Evolutionary conservation across 2,888 invertebrate genomes (phyloP), one percentile per base, ranked within the genome.

Genomic region (Lepetodrilus schrolli): DNA sequence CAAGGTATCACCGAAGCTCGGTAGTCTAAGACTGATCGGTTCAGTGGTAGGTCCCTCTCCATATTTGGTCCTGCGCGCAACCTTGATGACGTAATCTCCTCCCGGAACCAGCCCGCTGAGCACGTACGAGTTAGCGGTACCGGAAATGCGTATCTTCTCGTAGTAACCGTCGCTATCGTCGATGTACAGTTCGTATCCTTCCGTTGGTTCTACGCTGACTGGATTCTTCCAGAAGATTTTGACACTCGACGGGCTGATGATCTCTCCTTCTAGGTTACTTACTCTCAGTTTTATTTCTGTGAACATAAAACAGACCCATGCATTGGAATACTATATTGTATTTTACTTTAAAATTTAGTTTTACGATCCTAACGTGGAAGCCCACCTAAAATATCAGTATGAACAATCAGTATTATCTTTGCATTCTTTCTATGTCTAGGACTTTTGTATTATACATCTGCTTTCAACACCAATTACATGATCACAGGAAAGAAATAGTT

Each of bases 221-320:
- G 68, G 68, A 30, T 68, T 68, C 68, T 68, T 38, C 68, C 68
- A 68, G 17, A 23, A 68, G 26, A 68, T 13, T 26, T 47, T 38
- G 10, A 47, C 43, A 30, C 43, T 43, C 2, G 68, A 43, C 21
- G 68, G 68, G 20, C 43, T 43, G 26, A 68, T 21, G n/a, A 68
- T 47, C 26, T 68, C 68, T 2, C 43, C 68, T 8, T 68, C 38
- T 0, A 68, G 68, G 68, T 68, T 68, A 8, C 43, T 68, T 21
- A 68, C 30, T 17, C 21, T 23, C 26, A 58, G 58, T 17, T 58
- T 23, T 26, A 58, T 58, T 17, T 58, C 58, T 58, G 58, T 17
- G 34, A 30, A n/a, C n/a, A n/a, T n/a, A n/a, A n/a, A n/a, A n/a
- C n/a, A n/a, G n/a, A n/a, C n/a, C n/a, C n/a, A n/a, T n/a, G n/a